Conservation (phyloP, 2,797 vertebrate genomes). For the Oreortyx pictus region DNA sequence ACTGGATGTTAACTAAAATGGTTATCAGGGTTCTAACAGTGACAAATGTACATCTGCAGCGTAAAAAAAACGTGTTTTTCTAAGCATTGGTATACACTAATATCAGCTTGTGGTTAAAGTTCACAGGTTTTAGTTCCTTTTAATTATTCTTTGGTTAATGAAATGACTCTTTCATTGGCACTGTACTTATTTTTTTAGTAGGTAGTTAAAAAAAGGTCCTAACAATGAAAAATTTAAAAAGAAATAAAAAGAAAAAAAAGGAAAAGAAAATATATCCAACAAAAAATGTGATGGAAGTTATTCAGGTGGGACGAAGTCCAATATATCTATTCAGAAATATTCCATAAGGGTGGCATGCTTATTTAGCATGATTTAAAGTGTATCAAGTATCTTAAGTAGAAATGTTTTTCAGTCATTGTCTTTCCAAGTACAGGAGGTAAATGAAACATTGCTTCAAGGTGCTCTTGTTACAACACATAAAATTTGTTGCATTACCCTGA, state of each 20-base stretch:
- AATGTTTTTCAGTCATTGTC: background rate
- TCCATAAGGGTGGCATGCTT: background rate
- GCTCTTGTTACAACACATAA: background rate
- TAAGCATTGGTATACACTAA: background rate
- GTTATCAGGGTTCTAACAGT: background rate
- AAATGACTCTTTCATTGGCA: background rate
- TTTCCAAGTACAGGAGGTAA: background rate
- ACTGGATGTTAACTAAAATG: background rate
- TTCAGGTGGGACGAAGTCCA: background rate
- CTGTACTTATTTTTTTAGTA: background rate
- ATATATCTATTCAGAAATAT: background rate
- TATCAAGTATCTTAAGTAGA: background rate
- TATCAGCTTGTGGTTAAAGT: background rate
- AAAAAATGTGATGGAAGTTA: background rate
- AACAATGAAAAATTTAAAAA: background rate
- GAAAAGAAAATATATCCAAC: background rate
- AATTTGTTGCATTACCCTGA: background rate
- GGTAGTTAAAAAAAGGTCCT: fast-evolving
- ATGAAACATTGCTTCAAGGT: background rate
- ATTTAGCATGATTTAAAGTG: background rate
- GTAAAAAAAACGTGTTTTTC: background rate
- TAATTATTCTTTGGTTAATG: background rate
- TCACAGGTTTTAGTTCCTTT: background rate
- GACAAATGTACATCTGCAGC: background rate
- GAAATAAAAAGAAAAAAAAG: no score